Percentiles rank a stretch among this genome's conserved stretches.
These are phyloP conservation scores for Zosterops japonicus DNA, from an alignment of 2,113 vertebrate genomes.

Conservation along the genomic window DNA sequence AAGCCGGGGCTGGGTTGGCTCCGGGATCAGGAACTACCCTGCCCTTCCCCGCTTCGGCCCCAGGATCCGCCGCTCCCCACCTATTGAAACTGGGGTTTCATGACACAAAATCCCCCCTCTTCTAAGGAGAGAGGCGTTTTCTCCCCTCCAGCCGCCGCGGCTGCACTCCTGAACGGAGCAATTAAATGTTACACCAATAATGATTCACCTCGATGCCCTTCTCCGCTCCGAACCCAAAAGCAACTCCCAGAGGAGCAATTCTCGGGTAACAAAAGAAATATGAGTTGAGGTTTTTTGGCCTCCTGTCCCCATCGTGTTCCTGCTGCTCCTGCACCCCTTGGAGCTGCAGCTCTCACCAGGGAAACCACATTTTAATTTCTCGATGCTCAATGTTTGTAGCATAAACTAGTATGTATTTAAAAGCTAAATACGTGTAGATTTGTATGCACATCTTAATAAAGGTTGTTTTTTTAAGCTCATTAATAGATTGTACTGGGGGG, in stretches of 20 bases:
- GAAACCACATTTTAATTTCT: rapidly evolving
- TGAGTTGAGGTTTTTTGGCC: rapidly evolving
- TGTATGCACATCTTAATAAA: neutral
- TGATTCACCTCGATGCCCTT: too few species aligned
- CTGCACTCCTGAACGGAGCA: neutral
- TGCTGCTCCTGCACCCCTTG: neutral
- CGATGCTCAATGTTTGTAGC: neutral
- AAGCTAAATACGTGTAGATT: neutral
- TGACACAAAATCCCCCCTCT: neutral
- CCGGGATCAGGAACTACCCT: neutral
- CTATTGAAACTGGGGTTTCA: rapidly evolving
- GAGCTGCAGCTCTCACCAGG: neutral
- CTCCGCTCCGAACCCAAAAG: too few species aligned
- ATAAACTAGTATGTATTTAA: neutral
- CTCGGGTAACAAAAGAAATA: neutral
- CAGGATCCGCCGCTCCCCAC: neutral
- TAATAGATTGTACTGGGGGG: neutral
- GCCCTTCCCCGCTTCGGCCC: neutral
- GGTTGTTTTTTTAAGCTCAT: neutral
- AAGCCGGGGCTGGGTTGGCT: neutral
- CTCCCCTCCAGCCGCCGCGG: neutral
- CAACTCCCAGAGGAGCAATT: neutral
- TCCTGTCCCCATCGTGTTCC: neutral
- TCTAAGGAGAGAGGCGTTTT: neutral
- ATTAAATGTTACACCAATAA: neutral